Conservation (phyloP, 2,113 vertebrate genomes). For the Cnemophilus loriae region DNA sequence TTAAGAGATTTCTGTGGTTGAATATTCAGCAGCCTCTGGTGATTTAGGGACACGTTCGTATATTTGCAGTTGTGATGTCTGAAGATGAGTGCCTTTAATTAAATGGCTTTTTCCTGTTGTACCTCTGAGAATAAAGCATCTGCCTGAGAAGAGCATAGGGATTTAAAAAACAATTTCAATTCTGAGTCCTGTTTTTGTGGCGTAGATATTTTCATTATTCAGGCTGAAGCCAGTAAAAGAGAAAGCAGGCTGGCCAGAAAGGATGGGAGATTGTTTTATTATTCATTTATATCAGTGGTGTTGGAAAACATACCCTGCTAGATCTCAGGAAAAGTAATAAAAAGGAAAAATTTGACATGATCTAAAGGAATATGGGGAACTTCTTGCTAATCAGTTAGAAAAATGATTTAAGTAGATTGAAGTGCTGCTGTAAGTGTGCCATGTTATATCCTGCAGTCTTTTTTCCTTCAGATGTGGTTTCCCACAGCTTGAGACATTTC, state of each 20-base stretch:
- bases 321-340: background rate
- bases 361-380: background rate
- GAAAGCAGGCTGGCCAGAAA: background rate
- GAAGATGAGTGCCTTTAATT: constrained; percentile 31
- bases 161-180: background rate
- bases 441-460: background rate
- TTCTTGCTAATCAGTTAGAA: constrained; percentile 33
- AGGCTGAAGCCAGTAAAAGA: background rate
- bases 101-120: background rate
- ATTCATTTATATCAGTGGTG: background rate
- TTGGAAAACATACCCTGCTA: background rate
- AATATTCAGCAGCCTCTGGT: background rate
- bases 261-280: background rate
- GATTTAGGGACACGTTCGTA: background rate
- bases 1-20: background rate
- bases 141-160: background rate
- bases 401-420: constrained; percentile 1
- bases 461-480: constrained; percentile 52
- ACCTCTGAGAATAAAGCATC: constrained; percentile 11
- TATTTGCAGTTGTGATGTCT: background rate
- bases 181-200: background rate
- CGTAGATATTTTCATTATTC: background rate
- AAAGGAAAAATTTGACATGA: background rate
- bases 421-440: constrained; percentile 24
- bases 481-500: constrained; percentile 39